Conservation (phyloP, 2,113 vertebrate species). For the Erinaceus europaeus region DNA sequence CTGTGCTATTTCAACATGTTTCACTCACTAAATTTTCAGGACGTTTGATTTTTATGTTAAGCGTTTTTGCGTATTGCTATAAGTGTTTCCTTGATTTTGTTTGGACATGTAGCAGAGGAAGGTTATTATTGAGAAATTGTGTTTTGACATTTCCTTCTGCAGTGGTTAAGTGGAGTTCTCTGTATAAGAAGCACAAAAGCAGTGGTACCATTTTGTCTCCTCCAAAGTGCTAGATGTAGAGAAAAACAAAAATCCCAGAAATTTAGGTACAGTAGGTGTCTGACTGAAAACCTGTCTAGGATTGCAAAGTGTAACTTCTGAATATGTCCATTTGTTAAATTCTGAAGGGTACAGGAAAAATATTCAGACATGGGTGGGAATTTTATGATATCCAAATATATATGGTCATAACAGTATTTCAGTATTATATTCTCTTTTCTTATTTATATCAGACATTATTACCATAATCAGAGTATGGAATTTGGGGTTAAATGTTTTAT, state of each 20-base stretch:
- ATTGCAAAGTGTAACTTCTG: neutral
- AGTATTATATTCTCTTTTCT: neutral
- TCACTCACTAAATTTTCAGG: neutral
- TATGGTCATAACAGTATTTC: neutral
- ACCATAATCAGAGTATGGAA: neutral
- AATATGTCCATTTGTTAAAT: neutral
- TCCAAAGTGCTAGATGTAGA: neutral
- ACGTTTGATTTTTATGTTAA: neutral
- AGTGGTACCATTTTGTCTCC: neutral
- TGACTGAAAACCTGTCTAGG: neutral
- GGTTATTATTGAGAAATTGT: neutral
- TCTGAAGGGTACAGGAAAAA: neutral
- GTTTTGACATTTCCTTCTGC: neutral
- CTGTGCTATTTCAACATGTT: neutral
- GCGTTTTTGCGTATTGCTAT: neutral
- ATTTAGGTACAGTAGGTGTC: neutral
- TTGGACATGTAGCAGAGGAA: neutral
- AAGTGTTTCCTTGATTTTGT: neutral
- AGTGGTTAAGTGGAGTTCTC: neutral
- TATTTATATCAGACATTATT: neutral
- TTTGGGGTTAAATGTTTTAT: slow-evolving; percentile 15
- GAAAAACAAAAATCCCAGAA: neutral
- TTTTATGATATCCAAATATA: neutral
- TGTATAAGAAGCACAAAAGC: neutral
- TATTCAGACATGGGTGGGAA: neutral